Conservation (phyloP, 2,888 invertebrate species). For the Erebia aethiops region DNA sequence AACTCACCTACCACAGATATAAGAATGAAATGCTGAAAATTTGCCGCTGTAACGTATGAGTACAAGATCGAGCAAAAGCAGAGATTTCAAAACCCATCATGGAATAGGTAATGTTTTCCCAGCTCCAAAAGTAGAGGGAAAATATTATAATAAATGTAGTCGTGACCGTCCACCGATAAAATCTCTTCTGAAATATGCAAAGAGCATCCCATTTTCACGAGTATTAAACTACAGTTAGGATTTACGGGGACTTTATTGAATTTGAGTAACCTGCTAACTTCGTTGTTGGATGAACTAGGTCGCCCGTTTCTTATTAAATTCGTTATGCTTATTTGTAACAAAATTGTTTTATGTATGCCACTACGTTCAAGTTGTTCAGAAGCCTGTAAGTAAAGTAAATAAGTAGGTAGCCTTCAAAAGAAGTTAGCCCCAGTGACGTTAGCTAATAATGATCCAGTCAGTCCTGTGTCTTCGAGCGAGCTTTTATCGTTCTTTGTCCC, state of each 20-base stretch:
- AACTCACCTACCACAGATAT: background rate
- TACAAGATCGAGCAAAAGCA: background rate
- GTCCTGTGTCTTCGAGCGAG: too few relatives aligned
- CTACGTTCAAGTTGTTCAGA: background rate
- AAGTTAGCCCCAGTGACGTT: too few relatives aligned
- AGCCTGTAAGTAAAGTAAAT: background rate
- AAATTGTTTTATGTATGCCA: background rate
- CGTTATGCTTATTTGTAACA: background rate
- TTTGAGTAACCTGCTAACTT: slow-evolving; percentile 22
- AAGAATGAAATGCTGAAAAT: background rate
- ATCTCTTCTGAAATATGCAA: slow-evolving; percentile 19
- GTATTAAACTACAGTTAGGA: slow-evolving; percentile 24
- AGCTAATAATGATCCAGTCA: too few relatives aligned
- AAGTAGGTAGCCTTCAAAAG: too few relatives aligned
- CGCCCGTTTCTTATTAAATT: background rate
- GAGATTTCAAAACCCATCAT: background rate
- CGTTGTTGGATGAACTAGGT: background rate
- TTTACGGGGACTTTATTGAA: slow-evolving; percentile 23
- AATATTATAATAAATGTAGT: slow-evolving; percentile 20
- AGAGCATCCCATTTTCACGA: slow-evolving; percentile 17
- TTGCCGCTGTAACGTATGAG: background rate
- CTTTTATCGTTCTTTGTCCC: too few relatives aligned
- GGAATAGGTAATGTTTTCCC: background rate
- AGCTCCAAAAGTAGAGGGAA: slow-evolving; percentile 11
- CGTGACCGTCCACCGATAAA: slow-evolving; percentile 11